These are phyloP conservation scores for Junco hyemalis DNA, from an alignment of 2,113 vertebrate genomes.

Conservation along the genomic window DNA sequence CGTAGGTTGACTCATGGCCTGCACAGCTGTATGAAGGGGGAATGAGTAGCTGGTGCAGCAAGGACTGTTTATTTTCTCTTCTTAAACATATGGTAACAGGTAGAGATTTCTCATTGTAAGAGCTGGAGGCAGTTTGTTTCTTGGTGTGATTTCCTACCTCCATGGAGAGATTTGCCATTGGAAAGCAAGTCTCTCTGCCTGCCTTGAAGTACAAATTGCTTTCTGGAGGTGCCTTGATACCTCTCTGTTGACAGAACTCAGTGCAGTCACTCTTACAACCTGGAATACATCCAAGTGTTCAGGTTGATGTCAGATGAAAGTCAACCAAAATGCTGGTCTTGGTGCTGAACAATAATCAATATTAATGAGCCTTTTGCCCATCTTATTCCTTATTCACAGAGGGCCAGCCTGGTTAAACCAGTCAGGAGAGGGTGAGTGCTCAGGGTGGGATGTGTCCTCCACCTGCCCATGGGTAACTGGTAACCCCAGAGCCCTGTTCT, in stretches of 20 bases:
- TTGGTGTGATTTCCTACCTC: not conserved
- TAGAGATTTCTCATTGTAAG: not conserved
- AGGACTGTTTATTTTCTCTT: not conserved
- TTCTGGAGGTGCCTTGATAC: not conserved
- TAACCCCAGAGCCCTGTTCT: not conserved
- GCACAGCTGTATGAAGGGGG: not conserved
- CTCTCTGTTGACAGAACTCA: not conserved
- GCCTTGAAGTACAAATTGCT: not conserved
- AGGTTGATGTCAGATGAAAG: not conserved
- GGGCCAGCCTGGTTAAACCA: not conserved
- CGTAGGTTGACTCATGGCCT: not conserved
- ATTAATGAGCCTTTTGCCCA: not conserved
- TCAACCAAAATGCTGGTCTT: not conserved
- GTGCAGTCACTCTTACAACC: not conserved
- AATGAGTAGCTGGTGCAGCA: not conserved
- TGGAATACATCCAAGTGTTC: not conserved
- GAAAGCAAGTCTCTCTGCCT: not conserved
- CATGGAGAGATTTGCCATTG: accelerated
- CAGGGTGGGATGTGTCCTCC: not conserved
- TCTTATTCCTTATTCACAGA: not conserved
- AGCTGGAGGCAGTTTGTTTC: not conserved
- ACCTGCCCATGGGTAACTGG: not conserved
- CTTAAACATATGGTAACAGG: not conserved
- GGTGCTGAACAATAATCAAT: not conserved
- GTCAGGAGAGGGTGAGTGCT: not conserved